These are phyloP conservation scores for Lamellibrachia luymesi DNA, from an alignment of 1,140 invertebrate species.

Conservation along the genomic window DNA sequence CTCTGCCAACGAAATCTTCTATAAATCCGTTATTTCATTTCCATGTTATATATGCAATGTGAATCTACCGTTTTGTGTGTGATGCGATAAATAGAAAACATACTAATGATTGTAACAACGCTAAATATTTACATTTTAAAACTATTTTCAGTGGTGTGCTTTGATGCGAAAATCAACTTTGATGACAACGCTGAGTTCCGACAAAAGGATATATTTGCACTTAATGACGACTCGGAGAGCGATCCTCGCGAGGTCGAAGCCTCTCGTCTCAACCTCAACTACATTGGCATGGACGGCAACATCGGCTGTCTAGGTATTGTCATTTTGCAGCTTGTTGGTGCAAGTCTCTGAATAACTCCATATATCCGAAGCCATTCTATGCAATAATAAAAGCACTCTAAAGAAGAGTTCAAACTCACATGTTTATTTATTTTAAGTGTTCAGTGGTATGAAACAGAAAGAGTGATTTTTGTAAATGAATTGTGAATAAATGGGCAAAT, in stretches of 20 bases:
- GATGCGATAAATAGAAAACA: background rate
- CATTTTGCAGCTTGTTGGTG: too few relatives aligned
- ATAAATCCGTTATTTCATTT: background rate
- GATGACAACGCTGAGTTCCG: slow-evolving; percentile 97
- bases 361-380: too few relatives aligned
- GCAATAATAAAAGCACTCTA: too few relatives aligned
- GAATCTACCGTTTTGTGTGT: background rate
- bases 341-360: too few relatives aligned
- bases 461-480: too few relatives aligned
- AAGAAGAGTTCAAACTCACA: too few relatives aligned
- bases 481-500: too few relatives aligned
- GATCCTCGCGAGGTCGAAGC: slow-evolving; percentile 92
- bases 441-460: too few relatives aligned
- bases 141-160: slow-evolving; percentile 74
- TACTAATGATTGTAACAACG: background rate
- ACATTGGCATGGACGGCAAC: slow-evolving; percentile 96
- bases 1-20: background rate
- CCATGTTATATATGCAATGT: background rate
- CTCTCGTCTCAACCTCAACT: slow-evolving; percentile 85
- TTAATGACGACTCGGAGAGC: slow-evolving; percentile 52
- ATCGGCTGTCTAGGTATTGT: slow-evolving; percentile 81
- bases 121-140: background rate
- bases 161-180: slow-evolving; percentile 98
- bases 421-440: too few relatives aligned
- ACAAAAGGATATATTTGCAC: slow-evolving; percentile 70